Evolutionary conservation across 2,888 invertebrate species (phyloP), one percentile per base, ranked within the genome.

Genomic region (Bruchidius siliquastri): DNA sequence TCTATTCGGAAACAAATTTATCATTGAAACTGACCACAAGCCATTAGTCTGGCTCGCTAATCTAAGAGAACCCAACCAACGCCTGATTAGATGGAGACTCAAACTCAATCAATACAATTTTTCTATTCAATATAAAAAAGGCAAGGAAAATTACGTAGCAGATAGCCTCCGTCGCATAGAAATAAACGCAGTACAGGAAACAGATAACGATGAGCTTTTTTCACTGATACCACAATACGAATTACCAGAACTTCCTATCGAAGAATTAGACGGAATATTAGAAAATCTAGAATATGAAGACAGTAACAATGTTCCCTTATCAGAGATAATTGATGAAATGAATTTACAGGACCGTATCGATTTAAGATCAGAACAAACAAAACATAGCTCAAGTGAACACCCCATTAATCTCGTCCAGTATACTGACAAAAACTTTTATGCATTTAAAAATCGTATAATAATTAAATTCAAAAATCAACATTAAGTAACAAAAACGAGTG

Each of bases 41-140:
- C 79, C 78, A 0, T 71, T 80, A 30, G 74, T 78, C 68, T 80
- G 80, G 79, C 66, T 79, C 8, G 74, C 75, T 69, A 75, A 73
- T 2, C 30, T 78, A 6, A 77, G 77, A 73, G 75, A 77, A 73
- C 75, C 76, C n/a, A 77, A 75, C 67, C 76, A 74, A 21, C 72
- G 74, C 69, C 70, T 77, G 67, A 73, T 76, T 2, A 66, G 77
- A 20, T 77, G 75, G 75, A 26, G 73, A 20, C 68, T 77, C 0
- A 75, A 77, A 72, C 70, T 77, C 0, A 72, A 74, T 68, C 74
- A 77, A 70, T 74, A 69, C 26, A 72, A 76, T 22, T 77, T 73
- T 21, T n/a, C 32, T 20, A 75, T 75, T 26, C 26, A 70, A 22
- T 76, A 77, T 30, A 76, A 75, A 72, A 73, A 74, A 72, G 74